A percentile compares a stretch with the other conserved stretches of the same genome.
These are phyloP conservation scores for Pristionchus fissidentatus DNA, from an alignment of 2,888 invertebrate genomes.

Conservation along the genomic window DNA sequence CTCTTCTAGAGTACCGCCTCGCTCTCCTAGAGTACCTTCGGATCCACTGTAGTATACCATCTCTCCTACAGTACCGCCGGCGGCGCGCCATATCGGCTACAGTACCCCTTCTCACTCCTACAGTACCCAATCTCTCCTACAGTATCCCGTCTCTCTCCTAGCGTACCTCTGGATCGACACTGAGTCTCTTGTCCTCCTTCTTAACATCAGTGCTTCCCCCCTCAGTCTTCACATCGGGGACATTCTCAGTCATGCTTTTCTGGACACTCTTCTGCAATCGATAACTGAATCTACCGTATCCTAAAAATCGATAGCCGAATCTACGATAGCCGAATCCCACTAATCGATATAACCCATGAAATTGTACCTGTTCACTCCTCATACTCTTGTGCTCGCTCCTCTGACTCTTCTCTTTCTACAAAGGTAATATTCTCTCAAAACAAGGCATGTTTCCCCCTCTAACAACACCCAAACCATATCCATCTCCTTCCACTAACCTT, in stretches of 20 bases:
- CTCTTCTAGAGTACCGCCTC: no score
- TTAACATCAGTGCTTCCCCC: not conserved
- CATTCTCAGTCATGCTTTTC: not conserved
- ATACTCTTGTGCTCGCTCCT: not conserved
- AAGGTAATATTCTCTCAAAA: not conserved
- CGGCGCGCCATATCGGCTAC: no score
- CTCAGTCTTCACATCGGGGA: not conserved
- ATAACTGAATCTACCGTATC: no score
- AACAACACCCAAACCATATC: not conserved
- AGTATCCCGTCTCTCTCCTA: not conserved
- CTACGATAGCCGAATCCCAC: no score
- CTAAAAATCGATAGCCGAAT: not conserved
- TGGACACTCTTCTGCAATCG: slow-evolving; percentile 10
- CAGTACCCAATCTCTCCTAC: no score
- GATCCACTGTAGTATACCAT: no score
- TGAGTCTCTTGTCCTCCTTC: slow-evolving; percentile 33
- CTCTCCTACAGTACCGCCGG: no score
- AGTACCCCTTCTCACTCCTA: no score
- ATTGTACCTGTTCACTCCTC: slow-evolving; percentile 6
- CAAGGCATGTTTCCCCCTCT: slow-evolving; percentile 16
- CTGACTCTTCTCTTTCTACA: slow-evolving; percentile 8
- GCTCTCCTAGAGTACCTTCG: no score
- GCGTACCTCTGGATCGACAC: slow-evolving; percentile 21
- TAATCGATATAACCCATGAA: no score
- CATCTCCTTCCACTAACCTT: not conserved